phyloP scores from a whole-genome alignment of 2,113 vertebrate species.

The Ictalurus punctatus region DNA sequence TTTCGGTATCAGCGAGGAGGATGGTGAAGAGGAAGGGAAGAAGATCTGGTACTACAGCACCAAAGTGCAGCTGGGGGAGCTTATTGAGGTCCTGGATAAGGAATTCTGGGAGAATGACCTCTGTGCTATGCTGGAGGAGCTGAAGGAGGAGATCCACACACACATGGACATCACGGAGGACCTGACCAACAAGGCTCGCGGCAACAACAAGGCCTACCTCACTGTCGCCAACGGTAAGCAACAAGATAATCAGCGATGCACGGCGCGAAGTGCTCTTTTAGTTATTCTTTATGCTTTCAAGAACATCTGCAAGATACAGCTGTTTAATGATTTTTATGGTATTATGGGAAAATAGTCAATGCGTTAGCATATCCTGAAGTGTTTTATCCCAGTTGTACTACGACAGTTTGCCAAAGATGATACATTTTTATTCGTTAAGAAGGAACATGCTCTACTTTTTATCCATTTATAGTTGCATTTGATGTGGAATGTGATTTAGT shows the following conservation, averaged over 20 bases:
- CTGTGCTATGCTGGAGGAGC: slow-evolving; percentile 85
- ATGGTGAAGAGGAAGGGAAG: slow-evolving; percentile 88
- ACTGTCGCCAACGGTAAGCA: slow-evolving; percentile 87
- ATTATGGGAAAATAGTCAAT: background rate
- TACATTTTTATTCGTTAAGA: background rate
- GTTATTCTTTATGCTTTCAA: background rate
- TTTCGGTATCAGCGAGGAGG: slow-evolving; percentile 80
- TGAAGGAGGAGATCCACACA: slow-evolving; percentile 86
- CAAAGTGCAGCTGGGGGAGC: slow-evolving; percentile 86
- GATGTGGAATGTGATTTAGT: background rate
- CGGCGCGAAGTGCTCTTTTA: background rate
- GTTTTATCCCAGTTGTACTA: background rate
- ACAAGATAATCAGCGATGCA: background rate
- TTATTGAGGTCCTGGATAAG: slow-evolving; percentile 86
- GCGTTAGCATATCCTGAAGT: background rate
- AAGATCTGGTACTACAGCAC: slow-evolving; percentile 97
- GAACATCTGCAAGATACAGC: background rate
- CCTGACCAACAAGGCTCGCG: slow-evolving; percentile 91
- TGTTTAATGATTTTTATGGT: background rate
- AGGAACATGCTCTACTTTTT: background rate
- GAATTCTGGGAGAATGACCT: slow-evolving; percentile 95
- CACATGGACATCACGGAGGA: slow-evolving; percentile 97
- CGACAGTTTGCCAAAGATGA: background rate
- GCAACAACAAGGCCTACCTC: slow-evolving; percentile 90
- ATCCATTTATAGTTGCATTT: background rate